A percentile compares a stretch with the other conserved stretches of the same genome.
Evolutionary conservation across 2,888 invertebrate genomes (phyloP).

Genomic region (Ennomos quercinarius): DNA sequence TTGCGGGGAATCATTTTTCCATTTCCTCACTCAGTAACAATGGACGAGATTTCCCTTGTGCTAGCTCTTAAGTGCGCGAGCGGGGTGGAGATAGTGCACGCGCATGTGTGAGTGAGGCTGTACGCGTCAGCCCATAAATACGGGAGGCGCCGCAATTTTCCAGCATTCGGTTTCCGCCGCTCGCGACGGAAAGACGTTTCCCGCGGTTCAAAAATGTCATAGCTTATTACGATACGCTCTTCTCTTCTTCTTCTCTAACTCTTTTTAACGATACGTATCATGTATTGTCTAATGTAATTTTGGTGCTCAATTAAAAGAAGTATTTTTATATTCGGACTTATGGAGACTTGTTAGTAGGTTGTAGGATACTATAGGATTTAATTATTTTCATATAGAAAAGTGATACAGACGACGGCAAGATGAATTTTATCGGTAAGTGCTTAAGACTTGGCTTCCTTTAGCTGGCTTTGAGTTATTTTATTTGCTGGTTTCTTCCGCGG

Average conservation of each 20-base stretch:
- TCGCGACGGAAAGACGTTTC: conserved; percentile 62
- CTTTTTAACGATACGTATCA: conserved; percentile 81
- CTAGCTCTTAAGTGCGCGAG: conserved; percentile 67
- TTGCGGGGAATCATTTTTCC: conserved; percentile 73
- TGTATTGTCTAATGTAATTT: conserved; percentile 74
- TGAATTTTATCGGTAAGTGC: conserved; percentile 81
- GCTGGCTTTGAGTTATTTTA: conserved; percentile 1
- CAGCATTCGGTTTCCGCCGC: conserved; percentile 70
- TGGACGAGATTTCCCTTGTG: conserved; percentile 74
- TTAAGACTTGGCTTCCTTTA: background rate
- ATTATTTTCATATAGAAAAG: conserved; percentile 56
- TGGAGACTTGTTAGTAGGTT: conserved; percentile 66
- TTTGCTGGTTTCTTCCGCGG: too few species aligned
- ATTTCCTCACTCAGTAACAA: conserved; percentile 77
- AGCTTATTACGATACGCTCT: conserved; percentile 49
- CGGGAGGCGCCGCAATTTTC: conserved; percentile 34
- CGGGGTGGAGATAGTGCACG: conserved; percentile 37
- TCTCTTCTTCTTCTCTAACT: conserved; percentile 60
- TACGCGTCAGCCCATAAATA: conserved; percentile 61
- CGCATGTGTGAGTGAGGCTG: conserved; percentile 46
- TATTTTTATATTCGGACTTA: conserved; percentile 76
- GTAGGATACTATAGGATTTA: conserved; percentile 50
- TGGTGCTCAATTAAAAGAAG: conserved; percentile 77
- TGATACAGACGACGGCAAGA: conserved; percentile 60
- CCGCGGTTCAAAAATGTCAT: conserved; percentile 66